These are phyloP conservation scores for Phoeniculus purpureus DNA, from an alignment of 2,797 vertebrate species.

Conservation along the genomic window DNA sequence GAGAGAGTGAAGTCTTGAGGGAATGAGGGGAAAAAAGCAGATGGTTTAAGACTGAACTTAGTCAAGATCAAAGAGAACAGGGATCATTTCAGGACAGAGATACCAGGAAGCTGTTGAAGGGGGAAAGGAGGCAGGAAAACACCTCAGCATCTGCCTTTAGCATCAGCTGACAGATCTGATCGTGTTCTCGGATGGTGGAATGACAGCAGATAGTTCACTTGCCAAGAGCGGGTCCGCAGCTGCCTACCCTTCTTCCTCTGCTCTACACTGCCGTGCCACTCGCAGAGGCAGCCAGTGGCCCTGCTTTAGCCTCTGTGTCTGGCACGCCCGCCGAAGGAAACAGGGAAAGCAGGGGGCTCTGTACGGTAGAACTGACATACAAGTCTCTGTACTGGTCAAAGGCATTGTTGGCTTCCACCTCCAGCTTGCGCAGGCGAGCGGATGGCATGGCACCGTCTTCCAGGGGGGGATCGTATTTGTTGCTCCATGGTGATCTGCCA, in stretches of 20 bases:
- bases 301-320: not conserved
- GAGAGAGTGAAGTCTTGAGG: not conserved
- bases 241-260: not conserved
- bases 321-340: not conserved
- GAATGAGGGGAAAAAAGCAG: not conserved
- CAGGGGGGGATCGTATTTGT: slow-evolving; percentile 97
- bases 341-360: slow-evolving; percentile 11
- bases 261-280: not conserved
- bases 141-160: slow-evolving; percentile 17
- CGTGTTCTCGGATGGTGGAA: not conserved
- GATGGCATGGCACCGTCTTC: slow-evolving; percentile 99
- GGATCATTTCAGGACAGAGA: slow-evolving; percentile 43
- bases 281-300: not conserved
- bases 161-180: not conserved
- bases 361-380: slow-evolving; percentile 82
- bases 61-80: slow-evolving; percentile 15
- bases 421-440: slow-evolving; percentile 94
- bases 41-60: not conserved
- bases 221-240: not conserved
- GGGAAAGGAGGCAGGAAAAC: slow-evolving; percentile 10
- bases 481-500: slow-evolving; percentile 97
- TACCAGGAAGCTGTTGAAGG: not conserved
- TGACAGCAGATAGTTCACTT: not conserved
- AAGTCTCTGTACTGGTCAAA: slow-evolving; percentile 99
- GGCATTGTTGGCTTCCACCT: slow-evolving; percentile 98